Base-by-base conservation (phyloP, 2,888 invertebrate genomes). In the Lepidochrysops patricia region DNA sequence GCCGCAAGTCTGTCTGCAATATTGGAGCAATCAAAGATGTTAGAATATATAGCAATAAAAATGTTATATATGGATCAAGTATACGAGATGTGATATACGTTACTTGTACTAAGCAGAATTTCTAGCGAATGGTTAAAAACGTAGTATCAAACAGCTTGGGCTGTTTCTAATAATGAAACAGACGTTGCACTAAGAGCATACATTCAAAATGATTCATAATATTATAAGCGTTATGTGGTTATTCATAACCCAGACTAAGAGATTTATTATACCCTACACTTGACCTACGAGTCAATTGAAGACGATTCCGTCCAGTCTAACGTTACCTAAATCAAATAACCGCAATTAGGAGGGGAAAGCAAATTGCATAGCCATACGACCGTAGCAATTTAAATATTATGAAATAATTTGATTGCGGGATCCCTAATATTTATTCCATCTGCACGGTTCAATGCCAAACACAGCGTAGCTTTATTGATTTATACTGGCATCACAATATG, bases 391-490 rank as follows among this genome's bases (percentile, higher is more conserved):
- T 54, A 32, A 32, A 54, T 29, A 19, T 19, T 43, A 43, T 15
- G 19, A 32, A 15, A 12, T 29, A 19, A 54, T 54, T 32, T 32
- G 54, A 54, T 54, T 54, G 54, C 29, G 54, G 54, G 54, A 54
- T 32, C 54, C 54, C 32, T 19, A 32, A 54, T 32, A 19, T 54
- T 32, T 32, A 19, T 54, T 54, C 15, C 43, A 58, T 37, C 48
- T 58, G 32, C 19, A 32, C 58, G 19, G 37, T 35, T 52, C 59
- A 59, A 59, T 59, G 59, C 52, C 59, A 59, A 59, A 54, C 19
- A 52, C 50, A 35, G 26, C 15, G 35, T 27, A 52, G 52, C 52
- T 37, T 35, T 49, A 59, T 59, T 59, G 59, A 59, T 59, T 59
- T 27, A 52, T 19, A 13, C 23, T 48, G 49, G 29, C 29, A 48